Conservation (phyloP, 2,797 vertebrate genomes). For the Scarus forsteni region DNA sequence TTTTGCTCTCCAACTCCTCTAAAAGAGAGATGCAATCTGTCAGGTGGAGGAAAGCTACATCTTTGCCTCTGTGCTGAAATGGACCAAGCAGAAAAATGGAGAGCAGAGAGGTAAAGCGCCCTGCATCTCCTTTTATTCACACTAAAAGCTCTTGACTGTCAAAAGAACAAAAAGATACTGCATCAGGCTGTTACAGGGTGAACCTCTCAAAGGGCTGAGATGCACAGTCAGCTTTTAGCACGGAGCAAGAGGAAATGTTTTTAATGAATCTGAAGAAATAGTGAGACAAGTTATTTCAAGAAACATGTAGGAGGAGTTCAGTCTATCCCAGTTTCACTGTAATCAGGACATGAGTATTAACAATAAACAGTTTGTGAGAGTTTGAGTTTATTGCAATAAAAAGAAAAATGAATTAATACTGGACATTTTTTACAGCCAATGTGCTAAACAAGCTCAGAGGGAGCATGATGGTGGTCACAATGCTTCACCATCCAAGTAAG, state of each 20-base stretch:
- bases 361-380: too few species aligned
- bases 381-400: too few species aligned
- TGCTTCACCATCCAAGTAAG: too few species aligned
- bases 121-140: constrained; percentile 55
- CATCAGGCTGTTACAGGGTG: constrained; percentile 40
- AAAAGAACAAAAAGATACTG: constrained; percentile 58
- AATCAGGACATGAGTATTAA: too few species aligned
- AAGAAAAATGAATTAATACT: too few species aligned
- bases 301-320: too few species aligned
- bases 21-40: constrained; percentile 64
- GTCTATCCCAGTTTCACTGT: too few species aligned
- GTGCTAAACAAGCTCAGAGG: too few species aligned
- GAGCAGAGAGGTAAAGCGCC: constrained; percentile 36
- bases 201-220: constrained; percentile 39
- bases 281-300: not conserved
- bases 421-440: too few species aligned
- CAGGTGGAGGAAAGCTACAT: constrained; percentile 53
- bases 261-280: constrained; percentile 16
- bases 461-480: too few species aligned
- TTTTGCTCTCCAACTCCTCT: constrained; percentile 56
- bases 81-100: constrained; percentile 43
- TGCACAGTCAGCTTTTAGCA: constrained; percentile 38
- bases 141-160: constrained; percentile 58
- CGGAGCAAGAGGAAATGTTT: not conserved
- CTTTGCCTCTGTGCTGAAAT: constrained; percentile 48